phyloP scores from a whole-genome alignment of 2,888 invertebrate genomes.

The Sminthurinus aureus region DNA sequence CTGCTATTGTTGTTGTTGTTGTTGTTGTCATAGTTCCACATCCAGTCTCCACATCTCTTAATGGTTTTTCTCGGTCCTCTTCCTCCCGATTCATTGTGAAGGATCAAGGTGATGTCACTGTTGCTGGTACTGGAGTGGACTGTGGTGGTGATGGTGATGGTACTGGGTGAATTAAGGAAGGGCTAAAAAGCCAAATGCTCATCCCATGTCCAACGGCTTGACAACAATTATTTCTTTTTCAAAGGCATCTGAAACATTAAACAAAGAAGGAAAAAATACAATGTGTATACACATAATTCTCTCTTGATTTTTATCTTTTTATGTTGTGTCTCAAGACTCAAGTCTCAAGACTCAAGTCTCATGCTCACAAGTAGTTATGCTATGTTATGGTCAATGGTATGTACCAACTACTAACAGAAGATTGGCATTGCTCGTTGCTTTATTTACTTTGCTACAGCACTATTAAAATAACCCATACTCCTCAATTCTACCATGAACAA shows the following conservation, averaged over 20 bases:
- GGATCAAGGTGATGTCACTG: neutral
- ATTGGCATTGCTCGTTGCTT: too few species aligned
- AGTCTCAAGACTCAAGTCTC: too few species aligned
- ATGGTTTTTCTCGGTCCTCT: slow-evolving; percentile 33
- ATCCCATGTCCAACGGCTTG: slow-evolving; percentile 48
- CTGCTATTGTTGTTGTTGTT: neutral
- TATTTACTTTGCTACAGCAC: too few species aligned
- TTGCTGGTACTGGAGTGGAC: neutral
- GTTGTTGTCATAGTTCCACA: slow-evolving; percentile 9
- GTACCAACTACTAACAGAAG: too few species aligned
- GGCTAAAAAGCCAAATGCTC: slow-evolving; percentile 31
- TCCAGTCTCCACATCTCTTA: slow-evolving; percentile 1
- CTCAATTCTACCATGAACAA: too few species aligned
- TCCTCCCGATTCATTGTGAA: slow-evolving; percentile 35
- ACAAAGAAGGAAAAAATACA: slow-evolving; percentile 37
- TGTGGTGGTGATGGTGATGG: too few species aligned
- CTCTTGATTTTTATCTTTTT: neutral
- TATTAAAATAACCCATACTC: too few species aligned
- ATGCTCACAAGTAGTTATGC: too few species aligned
- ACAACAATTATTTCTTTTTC: slow-evolving; percentile 48
- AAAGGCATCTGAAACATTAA: slow-evolving; percentile 44
- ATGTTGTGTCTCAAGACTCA: slow-evolving; percentile 29
- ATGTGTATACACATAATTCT: too few species aligned
- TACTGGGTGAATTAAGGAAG: slow-evolving; percentile 39
- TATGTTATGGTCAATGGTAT: too few species aligned